These are phyloP conservation scores for Cyaniris semiargus DNA, from an alignment of 2,888 invertebrate genomes.

Conservation along the genomic window DNA sequence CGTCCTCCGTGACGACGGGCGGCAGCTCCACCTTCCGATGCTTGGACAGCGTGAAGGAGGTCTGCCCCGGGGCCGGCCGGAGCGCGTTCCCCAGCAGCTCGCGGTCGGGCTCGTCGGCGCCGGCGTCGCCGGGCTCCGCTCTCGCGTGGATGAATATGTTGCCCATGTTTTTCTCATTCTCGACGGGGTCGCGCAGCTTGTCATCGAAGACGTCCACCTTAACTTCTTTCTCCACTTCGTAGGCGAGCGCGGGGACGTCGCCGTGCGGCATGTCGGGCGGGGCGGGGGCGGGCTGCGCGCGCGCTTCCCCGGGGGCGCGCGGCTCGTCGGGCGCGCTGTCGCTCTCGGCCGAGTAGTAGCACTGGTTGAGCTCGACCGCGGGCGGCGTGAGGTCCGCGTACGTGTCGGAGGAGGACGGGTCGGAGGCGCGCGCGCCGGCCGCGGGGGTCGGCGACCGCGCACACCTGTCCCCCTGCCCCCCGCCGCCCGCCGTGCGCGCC, in stretches of 20 bases:
- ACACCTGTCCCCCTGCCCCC: slow-evolving; percentile 61
- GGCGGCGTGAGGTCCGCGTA: slow-evolving; percentile 86
- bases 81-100: slow-evolving; percentile 72
- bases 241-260: slow-evolving; percentile 60
- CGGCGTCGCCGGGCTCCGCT: slow-evolving; percentile 54
- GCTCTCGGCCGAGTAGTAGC: slow-evolving; percentile 82
- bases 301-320: slow-evolving; percentile 57
- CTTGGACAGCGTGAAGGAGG: slow-evolving; percentile 81
- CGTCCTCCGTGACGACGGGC: slow-evolving; percentile 65
- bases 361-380: slow-evolving; percentile 83
- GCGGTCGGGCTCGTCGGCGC: slow-evolving; percentile 65
- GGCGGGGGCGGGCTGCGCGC: slow-evolving; percentile 46
- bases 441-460: slow-evolving; percentile 73
- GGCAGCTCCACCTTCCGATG: slow-evolving; percentile 83
- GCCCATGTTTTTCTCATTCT: slow-evolving; percentile 73
- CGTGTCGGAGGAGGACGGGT: slow-evolving; percentile 85
- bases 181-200: slow-evolving; percentile 59
- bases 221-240: slow-evolving; percentile 65
- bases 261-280: slow-evolving; percentile 64
- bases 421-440: slow-evolving; percentile 67
- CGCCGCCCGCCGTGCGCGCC: slow-evolving; percentile 66
- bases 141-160: slow-evolving; percentile 61
- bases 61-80: slow-evolving; percentile 67
- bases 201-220: slow-evolving; percentile 67
- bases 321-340: slow-evolving; percentile 71